Conservation (phyloP, 2,888 invertebrate genomes). For the Protonemura montana region DNA sequence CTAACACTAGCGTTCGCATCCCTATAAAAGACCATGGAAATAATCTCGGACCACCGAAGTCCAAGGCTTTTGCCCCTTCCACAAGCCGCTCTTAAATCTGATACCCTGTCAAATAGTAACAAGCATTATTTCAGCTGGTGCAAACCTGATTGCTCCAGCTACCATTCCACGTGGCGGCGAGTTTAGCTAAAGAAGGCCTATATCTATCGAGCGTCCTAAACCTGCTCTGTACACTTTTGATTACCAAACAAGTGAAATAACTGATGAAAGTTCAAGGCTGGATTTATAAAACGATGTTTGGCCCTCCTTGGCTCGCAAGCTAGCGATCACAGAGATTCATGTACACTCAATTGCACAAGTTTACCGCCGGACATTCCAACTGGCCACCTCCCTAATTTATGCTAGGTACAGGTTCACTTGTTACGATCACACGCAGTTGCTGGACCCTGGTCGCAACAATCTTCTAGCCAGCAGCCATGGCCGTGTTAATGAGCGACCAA, state of each 20-base stretch:
- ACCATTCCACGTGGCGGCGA: neutral
- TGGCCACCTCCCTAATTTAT: conserved; percentile 32
- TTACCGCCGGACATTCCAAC: conserved; percentile 23
- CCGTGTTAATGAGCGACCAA: neutral
- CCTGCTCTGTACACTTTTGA: conserved; percentile 29
- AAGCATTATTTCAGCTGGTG: neutral
- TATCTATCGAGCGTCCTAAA: neutral
- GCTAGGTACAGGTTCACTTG: conserved; percentile 17
- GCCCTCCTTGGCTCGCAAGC: neutral
- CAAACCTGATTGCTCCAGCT: conserved; percentile 15
- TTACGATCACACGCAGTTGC: conserved; percentile 12
- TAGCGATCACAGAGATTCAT: neutral
- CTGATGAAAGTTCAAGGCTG: conserved; percentile 24
- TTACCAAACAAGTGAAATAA: conserved; percentile 29
- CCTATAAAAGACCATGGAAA: neutral
- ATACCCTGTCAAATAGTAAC: conserved; percentile 20
- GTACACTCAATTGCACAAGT: conserved; percentile 31
- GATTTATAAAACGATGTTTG: neutral
- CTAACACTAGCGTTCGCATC: neutral
- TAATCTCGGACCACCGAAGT: neutral
- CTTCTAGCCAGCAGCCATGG: neutral
- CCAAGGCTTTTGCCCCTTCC: neutral
- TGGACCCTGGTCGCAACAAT: neutral
- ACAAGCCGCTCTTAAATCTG: conserved; percentile 14
- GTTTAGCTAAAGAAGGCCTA: neutral